Evolutionary conservation across 1,140 invertebrate species (phyloP), one percentile per base, ranked within the genome.

Genomic region (Heliconius himera): DNA sequence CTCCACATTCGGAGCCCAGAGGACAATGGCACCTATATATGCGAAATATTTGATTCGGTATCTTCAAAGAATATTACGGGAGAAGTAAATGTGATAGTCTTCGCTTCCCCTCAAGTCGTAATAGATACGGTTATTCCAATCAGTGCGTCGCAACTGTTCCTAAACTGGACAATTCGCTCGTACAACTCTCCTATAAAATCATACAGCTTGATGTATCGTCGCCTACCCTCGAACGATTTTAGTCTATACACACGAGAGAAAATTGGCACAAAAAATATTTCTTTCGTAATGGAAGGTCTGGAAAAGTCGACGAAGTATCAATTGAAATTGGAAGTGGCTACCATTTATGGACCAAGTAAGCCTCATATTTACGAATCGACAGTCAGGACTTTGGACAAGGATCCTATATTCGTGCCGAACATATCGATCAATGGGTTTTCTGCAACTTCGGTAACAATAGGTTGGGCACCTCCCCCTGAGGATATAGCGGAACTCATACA

Each of bases 151-250:
- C 96, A 96, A 89, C 96, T 98, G 71, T 98, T 96, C 89, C 85
- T 98, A 0, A 98, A 98, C 90, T 98, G 97, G 97, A 98, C 97
- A 0, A 89, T 97, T 0, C 96, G 96, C 75, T 96, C 97, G 79
- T 97, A 97, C 80, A 98, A 98, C 88, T 96, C 96, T 70, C 96
- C 96, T 0, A 95, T 97, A 29, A 94, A 95, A 76, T 92, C 95
- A 29, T 98, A 97, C 87, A 95, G 95, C 70, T 94, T 97, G 11
- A 95, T 96, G 85, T 96, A 96, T 79, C 95, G 89, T 94, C 96
- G 91, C 85, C 95, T 83, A 82, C 93, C 81, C 94, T 87, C 85
- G 8, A 87, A 83, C 1, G 85, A 89, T 73, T 89, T 86, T 70
- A 91, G 87, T 73, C 81, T 88, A 16, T 96, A 96, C 88, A 95